phyloP scores from a whole-genome alignment of 2,797 vertebrate species.

The Sylvilagus floridanus region DNA sequence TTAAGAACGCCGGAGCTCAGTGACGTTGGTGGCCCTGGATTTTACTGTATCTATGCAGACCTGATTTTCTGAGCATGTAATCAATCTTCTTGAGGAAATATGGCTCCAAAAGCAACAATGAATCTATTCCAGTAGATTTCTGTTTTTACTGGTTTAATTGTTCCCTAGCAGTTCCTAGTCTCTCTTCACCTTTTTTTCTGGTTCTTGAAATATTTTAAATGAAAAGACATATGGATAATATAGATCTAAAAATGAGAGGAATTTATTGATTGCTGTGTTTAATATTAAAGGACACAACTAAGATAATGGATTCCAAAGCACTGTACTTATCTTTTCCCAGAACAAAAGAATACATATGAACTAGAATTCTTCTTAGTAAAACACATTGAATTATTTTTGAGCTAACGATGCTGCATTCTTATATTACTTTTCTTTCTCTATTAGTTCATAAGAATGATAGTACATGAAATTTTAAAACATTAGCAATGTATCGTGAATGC shows the following conservation, averaged over 20 bases:
- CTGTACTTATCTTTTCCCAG: background rate
- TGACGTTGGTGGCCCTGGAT: background rate
- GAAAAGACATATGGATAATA: constrained; percentile 46
- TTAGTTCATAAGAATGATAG: constrained; percentile 64
- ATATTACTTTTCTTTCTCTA: constrained; percentile 67
- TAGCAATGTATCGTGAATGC: constrained; percentile 43
- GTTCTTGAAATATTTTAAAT: background rate
- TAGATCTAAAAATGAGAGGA: constrained; percentile 70
- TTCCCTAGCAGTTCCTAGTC: background rate
- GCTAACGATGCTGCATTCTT: constrained; percentile 48
- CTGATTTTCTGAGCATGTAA: constrained; percentile 35
- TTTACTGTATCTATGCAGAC: background rate
- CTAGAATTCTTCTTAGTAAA: constrained; percentile 52
- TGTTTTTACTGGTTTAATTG: constrained; percentile 40
- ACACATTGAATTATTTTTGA: constrained; percentile 49
- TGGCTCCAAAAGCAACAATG: background rate
- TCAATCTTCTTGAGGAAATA: background rate
- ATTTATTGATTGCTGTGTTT: background rate
- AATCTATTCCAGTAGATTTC: constrained; percentile 48
- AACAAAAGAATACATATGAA: background rate
- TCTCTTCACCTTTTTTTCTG: background rate
- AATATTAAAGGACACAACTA: constrained; percentile 23
- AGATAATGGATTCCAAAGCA: constrained; percentile 40
- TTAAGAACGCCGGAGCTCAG: constrained; percentile 7
- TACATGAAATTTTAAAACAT: constrained; percentile 40